Evolutionary conservation across 2,888 invertebrate genomes (phyloP), one percentile per base, ranked within the genome.

Genomic region (Netelia virgata): DNA sequence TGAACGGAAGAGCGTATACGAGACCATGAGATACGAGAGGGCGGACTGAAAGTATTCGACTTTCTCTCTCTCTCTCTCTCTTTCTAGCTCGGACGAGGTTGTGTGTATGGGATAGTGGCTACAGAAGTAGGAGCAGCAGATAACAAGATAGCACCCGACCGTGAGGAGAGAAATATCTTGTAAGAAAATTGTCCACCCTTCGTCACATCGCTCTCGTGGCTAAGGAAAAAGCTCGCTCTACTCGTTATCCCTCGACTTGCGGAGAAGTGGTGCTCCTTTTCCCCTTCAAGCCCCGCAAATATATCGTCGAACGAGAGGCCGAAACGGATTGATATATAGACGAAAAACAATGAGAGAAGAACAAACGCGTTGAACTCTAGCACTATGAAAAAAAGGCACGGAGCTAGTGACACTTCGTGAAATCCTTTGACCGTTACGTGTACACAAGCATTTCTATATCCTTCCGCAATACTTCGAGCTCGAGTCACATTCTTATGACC

Each of bases 121-220:
- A 57, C 63, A 64, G 55, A 16, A 77, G 64, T 55, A 20, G 63
- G 53, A 77, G 76, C 84, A 79, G 76, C 79, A 82, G 77, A 91
- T 92, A 93, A 92, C 91, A 91, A 92, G 91, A 89, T 89, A 89
- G 90, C 90, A 90, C 84, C 90, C 87, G 87, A 90, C 88, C 90
- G 89, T 89, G 88, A 89, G 88, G 79, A 82, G 88, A 91, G 90
- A 90, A 91, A 90, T 90, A 89, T 90, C 88, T 87, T 87, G 82
- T 84, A 87, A 89, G 90, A 90, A 92, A 92, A 92, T 90, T 91
- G 91, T 90, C 89, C 89, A 84, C 86, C 81, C 86, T 84, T 88
- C 88, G 88, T 89, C 88, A 88, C 57, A 16, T 3, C 82, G 64
- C n/a, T 28, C 41, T 23, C 36, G 57, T 14, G 41, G 78, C 75